A percentile compares a stretch with the other conserved stretches of the same genome.
These are phyloP conservation scores for Rhinolophus ferrumequinum DNA, from an alignment of 2,113 vertebrate species.

Conservation along the genomic window DNA sequence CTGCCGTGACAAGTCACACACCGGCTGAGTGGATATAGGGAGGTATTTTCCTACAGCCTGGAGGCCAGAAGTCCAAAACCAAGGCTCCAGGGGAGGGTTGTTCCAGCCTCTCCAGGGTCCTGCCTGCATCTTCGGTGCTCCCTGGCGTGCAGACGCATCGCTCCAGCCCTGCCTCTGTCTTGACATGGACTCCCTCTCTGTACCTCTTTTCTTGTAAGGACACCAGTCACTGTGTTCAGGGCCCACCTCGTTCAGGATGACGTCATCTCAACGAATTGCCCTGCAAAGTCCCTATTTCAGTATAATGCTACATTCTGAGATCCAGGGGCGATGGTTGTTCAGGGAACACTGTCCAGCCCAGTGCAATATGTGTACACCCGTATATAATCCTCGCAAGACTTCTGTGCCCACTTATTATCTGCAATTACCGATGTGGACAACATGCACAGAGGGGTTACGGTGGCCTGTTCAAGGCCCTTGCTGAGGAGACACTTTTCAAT, in stretches of 20 bases:
- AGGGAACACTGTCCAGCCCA: not conserved
- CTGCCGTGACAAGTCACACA: not conserved
- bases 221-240: not conserved
- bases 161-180: not conserved
- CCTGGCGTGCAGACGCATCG: fast-evolving
- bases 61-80: too few species aligned
- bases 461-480: not conserved
- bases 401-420: too few species aligned
- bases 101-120: too few species aligned
- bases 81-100: too few species aligned
- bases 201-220: too few species aligned
- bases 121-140: not conserved
- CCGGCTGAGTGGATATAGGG: too few species aligned
- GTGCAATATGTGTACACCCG: not conserved
- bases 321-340: fast-evolving
- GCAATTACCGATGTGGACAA: not conserved
- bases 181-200: too few species aligned
- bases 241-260: not conserved
- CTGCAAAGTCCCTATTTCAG: not conserved
- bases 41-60: too few species aligned
- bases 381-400: fast-evolving
- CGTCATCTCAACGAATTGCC: not conserved
- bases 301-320: not conserved
- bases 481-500: not conserved
- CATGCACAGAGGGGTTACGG: not conserved